Conservation (phyloP, 2,888 invertebrate species). For the Orthonychiurus folsomi region DNA sequence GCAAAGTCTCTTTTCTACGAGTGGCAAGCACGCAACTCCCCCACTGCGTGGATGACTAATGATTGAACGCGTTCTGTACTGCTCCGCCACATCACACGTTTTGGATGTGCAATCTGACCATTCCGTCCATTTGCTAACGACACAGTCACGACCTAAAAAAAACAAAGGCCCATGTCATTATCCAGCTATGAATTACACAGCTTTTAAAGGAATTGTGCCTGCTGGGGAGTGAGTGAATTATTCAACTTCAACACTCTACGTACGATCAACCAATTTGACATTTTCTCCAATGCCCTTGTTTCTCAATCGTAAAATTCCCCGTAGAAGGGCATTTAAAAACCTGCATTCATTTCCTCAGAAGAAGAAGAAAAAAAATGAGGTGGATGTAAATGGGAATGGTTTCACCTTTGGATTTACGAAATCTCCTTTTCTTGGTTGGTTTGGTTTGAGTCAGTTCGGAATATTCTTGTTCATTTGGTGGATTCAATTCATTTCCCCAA, state of each 20-base stretch:
- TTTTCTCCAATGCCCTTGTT: no score
- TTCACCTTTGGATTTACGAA: conserved; percentile 34
- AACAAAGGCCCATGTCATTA: no score
- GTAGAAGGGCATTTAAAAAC: no score
- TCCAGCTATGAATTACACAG: no score
- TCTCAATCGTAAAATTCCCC: no score
- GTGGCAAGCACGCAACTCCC: not conserved
- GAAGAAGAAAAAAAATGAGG: no score
- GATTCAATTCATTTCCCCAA: conserved; percentile 35
- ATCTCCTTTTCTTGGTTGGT: conserved; percentile 29
- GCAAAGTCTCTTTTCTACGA: conserved; percentile 37
- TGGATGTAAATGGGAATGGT: no score
- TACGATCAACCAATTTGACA: no score
- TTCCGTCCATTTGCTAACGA: conserved; percentile 42
- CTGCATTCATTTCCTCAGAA: no score
- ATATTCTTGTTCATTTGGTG: conserved; percentile 25
- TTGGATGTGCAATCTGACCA: conserved; percentile 42
- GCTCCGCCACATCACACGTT: conserved; percentile 44
- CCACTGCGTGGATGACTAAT: conserved; percentile 41
- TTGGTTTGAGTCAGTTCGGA: conserved; percentile 24
- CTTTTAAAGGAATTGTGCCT: no score
- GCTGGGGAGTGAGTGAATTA: no score
- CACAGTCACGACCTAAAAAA: conserved; percentile 32
- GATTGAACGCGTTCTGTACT: conserved; percentile 42
- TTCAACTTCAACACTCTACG: no score